Evolutionary conservation across 2,888 invertebrate genomes (phyloP), one percentile per base, ranked within the genome.

Genomic region (Ischnura elegans): DNA sequence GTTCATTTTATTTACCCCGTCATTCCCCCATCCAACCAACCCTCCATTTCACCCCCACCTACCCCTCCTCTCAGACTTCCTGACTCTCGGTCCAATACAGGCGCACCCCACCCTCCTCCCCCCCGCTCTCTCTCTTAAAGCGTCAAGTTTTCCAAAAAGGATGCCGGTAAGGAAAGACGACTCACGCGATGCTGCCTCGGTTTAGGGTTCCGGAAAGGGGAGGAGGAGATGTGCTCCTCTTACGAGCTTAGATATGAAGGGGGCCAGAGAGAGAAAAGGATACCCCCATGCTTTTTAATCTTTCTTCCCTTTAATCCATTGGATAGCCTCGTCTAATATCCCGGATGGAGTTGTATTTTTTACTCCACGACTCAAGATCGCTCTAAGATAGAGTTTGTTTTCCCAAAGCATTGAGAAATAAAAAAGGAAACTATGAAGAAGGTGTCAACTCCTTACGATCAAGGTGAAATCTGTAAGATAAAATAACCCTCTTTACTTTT

Each of bases 141-240:
- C 76, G 16, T 76, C 76, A 25, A 36, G 36, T 76, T 36, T 25
- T 29, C 76, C 36, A 36, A 61, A 85, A 45, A 42, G 85, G 45
- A 45, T 46, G 43, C 46, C 45, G 13, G 13, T 13, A 46, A 21
- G 86, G n/a, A 13, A 10, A 46, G 45, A 86, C n/a, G 45, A 86
- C n/a, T n/a, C 85, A 29, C 19, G 25, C 25, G 43, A 61, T n/a
- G 6, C 43, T n/a, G 86, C n/a, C 10, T 86, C 86, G 46, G 45
- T 86, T 86, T 86, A 43, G 86, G 46, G 86, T 86, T 86, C 86
- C 86, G 46, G 86, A n/a, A 86, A 86, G 45, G 46, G n/a, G 42
- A 87, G 16, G 45, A n/a, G n/a, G 42, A n/a, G 29, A n/a, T 25
- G 61, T 55, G 90, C 29, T 4, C 25, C 61, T 25, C 36, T 76